Conservation (phyloP, 2,113 vertebrate species). For the Mustelus asterias region DNA sequence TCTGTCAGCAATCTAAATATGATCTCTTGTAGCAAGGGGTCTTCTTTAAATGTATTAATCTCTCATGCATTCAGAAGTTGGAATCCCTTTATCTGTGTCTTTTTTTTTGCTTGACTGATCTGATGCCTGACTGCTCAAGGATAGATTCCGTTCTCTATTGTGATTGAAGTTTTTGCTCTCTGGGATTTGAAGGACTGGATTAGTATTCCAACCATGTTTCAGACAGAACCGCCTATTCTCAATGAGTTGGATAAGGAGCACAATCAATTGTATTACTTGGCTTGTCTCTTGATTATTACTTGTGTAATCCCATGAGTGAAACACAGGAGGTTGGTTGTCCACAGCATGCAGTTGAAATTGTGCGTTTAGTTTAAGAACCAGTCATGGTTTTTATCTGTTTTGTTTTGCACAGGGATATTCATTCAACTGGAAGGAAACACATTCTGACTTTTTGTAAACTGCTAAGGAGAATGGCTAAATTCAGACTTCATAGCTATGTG, state of each 20-base stretch:
- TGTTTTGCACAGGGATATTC: background rate
- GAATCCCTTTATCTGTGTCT: slow-evolving; percentile 29
- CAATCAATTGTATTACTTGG: slow-evolving; percentile 19
- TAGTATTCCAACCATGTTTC: slow-evolving; percentile 14
- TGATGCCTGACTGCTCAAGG: slow-evolving; percentile 32
- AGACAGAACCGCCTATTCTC: background rate
- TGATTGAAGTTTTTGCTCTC: slow-evolving; percentile 19
- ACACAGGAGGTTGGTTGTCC: background rate
- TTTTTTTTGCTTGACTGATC: slow-evolving; percentile 16
- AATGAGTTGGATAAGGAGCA: background rate
- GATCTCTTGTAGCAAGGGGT: slow-evolving; percentile 23
- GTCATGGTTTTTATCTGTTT: background rate
- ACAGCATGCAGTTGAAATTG: background rate
- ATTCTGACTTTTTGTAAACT: background rate
- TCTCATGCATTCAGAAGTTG: slow-evolving; percentile 29
- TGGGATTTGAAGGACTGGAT: background rate
- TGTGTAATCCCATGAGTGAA: slow-evolving; percentile 25
- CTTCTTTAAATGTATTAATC: slow-evolving; percentile 32
- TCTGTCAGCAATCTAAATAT: slow-evolving; percentile 31
- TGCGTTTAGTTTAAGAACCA: background rate
- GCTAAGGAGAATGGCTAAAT: background rate
- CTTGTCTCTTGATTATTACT: slow-evolving; percentile 28
- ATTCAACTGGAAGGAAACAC: background rate
- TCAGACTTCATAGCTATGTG: background rate
- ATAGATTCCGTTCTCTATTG: background rate